Conservation (phyloP, 2,888 invertebrate genomes). For the Ochropleura plecta region DNA sequence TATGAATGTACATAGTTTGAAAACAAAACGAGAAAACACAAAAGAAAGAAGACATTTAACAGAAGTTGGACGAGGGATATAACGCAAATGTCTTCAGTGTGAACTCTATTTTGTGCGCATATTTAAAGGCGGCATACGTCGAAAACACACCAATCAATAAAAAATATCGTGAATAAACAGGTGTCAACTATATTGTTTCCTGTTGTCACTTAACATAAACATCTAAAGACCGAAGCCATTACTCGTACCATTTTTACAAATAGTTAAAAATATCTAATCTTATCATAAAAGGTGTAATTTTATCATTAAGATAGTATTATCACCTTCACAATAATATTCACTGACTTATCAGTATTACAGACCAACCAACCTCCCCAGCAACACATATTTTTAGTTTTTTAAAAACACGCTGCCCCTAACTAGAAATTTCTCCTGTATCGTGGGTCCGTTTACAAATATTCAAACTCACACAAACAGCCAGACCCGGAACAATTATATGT, state of each 20-base stretch:
- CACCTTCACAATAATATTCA: background rate
- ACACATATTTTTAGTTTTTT: too few species aligned
- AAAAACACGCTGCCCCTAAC: too few species aligned
- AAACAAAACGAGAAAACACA: too few species aligned
- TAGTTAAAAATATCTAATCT: background rate
- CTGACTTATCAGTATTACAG: background rate
- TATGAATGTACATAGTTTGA: too few species aligned
- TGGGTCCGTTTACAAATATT: too few species aligned
- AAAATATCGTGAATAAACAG: background rate
- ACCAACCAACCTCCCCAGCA: too few species aligned
- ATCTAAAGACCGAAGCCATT: background rate
- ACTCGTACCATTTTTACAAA: background rate
- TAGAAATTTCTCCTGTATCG: too few species aligned
- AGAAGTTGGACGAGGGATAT: too few species aligned
- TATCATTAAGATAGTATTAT: slow-evolving; percentile 35
- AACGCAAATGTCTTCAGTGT: background rate
- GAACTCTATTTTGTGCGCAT: background rate
- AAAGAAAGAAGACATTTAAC: too few species aligned
- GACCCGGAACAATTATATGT: too few species aligned
- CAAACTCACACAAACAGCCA: too few species aligned
- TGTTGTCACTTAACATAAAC: background rate
- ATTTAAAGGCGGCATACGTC: background rate
- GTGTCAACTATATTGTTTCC: background rate
- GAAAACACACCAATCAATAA: background rate
- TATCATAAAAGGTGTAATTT: slow-evolving; percentile 14